Conservation (phyloP, 2,113 vertebrate genomes). For the Butorides virescens region DNA sequence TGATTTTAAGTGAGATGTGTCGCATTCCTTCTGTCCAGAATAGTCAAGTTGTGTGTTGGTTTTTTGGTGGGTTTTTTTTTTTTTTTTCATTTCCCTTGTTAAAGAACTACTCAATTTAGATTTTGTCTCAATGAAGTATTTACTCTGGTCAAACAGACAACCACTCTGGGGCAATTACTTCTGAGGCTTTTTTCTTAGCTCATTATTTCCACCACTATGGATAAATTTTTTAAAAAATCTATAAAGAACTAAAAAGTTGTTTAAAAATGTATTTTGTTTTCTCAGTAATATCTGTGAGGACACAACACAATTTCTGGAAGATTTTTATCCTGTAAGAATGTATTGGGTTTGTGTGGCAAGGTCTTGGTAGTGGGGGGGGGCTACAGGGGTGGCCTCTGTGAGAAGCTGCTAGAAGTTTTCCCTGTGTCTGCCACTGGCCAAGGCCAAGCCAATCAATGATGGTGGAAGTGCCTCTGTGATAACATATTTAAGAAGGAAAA, state of each 20-base stretch:
- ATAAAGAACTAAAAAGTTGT: neutral
- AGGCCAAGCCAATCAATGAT: too few relatives aligned
- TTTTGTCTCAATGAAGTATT: neutral
- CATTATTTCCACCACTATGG: neutral
- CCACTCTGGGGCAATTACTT: neutral
- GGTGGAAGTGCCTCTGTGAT: too few relatives aligned
- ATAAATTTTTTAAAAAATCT: neutral
- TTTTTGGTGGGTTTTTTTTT: neutral
- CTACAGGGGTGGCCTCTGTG: too few relatives aligned
- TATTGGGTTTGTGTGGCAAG: too few relatives aligned
- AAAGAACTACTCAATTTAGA: neutral
- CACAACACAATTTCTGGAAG: neutral
- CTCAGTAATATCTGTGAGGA: neutral
- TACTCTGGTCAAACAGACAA: neutral
- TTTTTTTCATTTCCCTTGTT: neutral
- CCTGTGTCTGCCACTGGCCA: too few relatives aligned
- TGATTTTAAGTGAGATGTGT: neutral
- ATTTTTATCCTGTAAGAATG: neutral
- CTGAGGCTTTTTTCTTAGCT: neutral
- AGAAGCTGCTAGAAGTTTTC: too few relatives aligned
- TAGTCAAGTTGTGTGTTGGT: neutral
- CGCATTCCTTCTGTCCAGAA: neutral
- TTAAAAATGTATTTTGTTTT: neutral
- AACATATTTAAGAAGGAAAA: too few relatives aligned
- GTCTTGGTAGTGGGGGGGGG: too few relatives aligned